A percentile compares a stretch with the other conserved stretches of the same genome.
These are phyloP conservation scores for Lasius fuliginosus DNA, from an alignment of 2,888 invertebrate genomes.

Conservation along the genomic window DNA sequence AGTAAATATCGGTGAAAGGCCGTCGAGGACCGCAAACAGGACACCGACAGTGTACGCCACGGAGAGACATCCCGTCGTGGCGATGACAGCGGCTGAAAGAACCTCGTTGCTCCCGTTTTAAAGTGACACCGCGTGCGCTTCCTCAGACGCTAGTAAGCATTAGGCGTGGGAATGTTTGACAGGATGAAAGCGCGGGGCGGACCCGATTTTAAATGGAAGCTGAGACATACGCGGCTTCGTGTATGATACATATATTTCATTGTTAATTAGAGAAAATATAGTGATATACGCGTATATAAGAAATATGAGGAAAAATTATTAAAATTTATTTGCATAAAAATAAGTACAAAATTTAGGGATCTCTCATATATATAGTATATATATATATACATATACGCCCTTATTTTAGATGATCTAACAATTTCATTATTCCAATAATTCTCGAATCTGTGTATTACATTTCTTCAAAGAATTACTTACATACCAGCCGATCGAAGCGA, in stretches of 20 bases:
- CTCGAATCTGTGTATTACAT: neutral
- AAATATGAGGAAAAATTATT: neutral
- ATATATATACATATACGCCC: no score
- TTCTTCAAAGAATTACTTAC: constrained; percentile 13
- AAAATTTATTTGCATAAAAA: neutral
- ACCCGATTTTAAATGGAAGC: constrained; percentile 21
- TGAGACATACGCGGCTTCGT: neutral
- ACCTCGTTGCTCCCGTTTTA: constrained; percentile 71
- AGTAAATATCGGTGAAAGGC: constrained; percentile 73
- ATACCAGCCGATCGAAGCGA: neutral
- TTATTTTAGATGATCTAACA: neutral
- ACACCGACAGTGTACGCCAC: constrained; percentile 49
- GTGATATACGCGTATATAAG: neutral
- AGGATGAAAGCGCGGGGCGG: constrained; percentile 42
- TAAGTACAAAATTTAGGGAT: neutral
- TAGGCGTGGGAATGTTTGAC: constrained; percentile 57
- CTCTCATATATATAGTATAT: neutral
- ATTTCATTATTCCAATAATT: neutral
- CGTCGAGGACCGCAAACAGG: constrained; percentile 71
- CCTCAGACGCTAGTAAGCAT: constrained; percentile 49
- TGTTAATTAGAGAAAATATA: neutral
- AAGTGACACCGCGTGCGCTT: constrained; percentile 57
- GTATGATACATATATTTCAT: neutral
- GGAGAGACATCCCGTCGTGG: constrained; percentile 56
- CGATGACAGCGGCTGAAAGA: constrained; percentile 38